phyloP scores from a whole-genome alignment of 23 tunicate species.

The Diplosoma virens region DNA sequence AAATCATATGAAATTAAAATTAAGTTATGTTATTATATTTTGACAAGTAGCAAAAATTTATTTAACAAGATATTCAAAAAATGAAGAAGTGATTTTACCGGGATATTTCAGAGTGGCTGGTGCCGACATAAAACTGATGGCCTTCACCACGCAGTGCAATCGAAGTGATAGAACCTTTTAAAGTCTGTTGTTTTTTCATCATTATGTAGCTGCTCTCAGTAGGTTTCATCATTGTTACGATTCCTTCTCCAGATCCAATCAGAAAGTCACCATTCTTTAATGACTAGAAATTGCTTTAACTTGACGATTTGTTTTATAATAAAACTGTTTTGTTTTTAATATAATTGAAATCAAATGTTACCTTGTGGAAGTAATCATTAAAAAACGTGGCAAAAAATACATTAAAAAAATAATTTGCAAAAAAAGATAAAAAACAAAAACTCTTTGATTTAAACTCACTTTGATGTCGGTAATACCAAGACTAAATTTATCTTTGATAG shows the following conservation, averaged over 20 bases:
- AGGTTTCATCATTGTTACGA: conserved; percentile 53
- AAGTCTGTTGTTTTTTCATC: conserved; percentile 18
- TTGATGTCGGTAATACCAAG: conserved; percentile 69
- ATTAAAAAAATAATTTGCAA: too few species aligned
- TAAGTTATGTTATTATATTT: not conserved
- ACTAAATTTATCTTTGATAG: conserved; percentile 71
- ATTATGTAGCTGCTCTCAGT: conserved; percentile 48
- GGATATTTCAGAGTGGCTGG: conserved; percentile 54
- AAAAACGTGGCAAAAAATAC: too few species aligned
- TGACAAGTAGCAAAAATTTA: not conserved
- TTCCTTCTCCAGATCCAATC: conserved; percentile 81
- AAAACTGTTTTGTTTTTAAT: too few species aligned
- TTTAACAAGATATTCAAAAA: not conserved
- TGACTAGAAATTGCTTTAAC: conserved; percentile 41
- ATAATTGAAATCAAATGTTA: too few species aligned
- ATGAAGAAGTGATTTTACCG: conserved; percentile 19
- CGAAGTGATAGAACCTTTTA: conserved; percentile 73
- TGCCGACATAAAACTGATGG: conserved; percentile 91
- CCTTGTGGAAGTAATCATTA: too few species aligned
- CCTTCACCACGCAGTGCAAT: conserved; percentile 83
- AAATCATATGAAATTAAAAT: too few species aligned
- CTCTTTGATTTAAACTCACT: conserved; percentile 8
- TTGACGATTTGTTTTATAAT: too few species aligned
- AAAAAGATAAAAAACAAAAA: too few species aligned
- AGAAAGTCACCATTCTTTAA: conserved; percentile 62